Evolutionary conservation across 2,797 vertebrate species (phyloP), one percentile per base, ranked within the genome.

Genomic region (Bovichtus diacanthus): DNA sequence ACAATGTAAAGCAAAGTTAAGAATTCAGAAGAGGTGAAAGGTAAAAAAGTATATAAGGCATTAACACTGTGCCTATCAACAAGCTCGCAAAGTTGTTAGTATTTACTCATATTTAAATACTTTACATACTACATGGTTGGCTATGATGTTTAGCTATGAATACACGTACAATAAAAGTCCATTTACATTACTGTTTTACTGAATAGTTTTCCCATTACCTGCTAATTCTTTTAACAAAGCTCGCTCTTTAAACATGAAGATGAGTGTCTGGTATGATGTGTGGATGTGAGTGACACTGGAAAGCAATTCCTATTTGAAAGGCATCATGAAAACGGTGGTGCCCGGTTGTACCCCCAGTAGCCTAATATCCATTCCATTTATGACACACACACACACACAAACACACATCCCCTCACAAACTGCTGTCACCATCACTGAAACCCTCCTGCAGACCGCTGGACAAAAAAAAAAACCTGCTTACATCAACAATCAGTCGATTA

Each of bases 401-500:
- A 47, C 18, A 70, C 1, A 44, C 10, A 36, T 23, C 27, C 10
- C 18, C 23, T 25, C 53, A 64, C 65, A 66, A 72, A 74, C n/a
- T 19, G 1, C 61, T 53, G 62, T 65, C 62, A 15, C 21, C 51
- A 36, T 72, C 65, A 27, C 61, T 76, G 43, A 78, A 74, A 49
- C 49, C 2, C 56, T 78, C 27, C 60, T 65, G 74, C 44, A 68
- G 36, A 36, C 21, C 16, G 9, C 55, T 6, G 15, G 56, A 80
- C 78, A 78, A 66, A 76, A 66, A n/a, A n/a, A n/a, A 49, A 81
- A 78, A 47, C 10, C 25, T 19, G 51, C 54, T 71, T 76, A 13
- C 70, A 21, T 89, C 83, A 62, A 76, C 79, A 58, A 76, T 77
- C 67, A 79, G 82, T 87, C 73, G 41, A 75, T 78, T 90, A 59